Evolutionary conservation across 2,797 vertebrate species (phyloP), one percentile per base, ranked within the genome.

Genomic region (Urocyon cinereoargenteus): DNA sequence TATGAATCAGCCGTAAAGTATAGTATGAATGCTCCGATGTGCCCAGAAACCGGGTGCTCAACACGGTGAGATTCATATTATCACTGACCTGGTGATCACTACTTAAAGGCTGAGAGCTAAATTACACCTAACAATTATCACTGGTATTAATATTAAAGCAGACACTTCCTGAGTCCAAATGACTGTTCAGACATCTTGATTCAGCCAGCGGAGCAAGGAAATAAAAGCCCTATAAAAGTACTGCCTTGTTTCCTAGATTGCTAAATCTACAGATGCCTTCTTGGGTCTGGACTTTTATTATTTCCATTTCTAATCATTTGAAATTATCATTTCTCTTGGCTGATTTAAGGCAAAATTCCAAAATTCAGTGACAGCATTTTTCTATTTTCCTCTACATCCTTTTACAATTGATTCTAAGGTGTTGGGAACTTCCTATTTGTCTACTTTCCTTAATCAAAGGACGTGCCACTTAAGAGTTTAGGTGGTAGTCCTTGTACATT

Each of bases 241-340:
- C 21, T 2, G 40, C 36, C 19, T 90, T 55, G 24, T 45, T 75
- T 83, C 68, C 75, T 90, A 91, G 5, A n/a, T 84, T 28, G 59
- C 26, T 77, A 82, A 28, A 82, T 12, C 26, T 81, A 82, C 3
- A 40, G 10, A 61, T 28, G 22, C 24, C 28, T 95, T 62, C 62
- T 66, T 79, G 53, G 28, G 34, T 26, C 62, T 79, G 13, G 51
- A 45, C 12, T 86, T 96, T 90, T 59, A 78, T 31, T 53, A 87
- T 94, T 86, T 90, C 49, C 28, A 72, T 64, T 79, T 68, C 45
- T 87, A 92, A 66, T 73, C 6, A 91, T 77, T 75, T 97, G 81
- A 96, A 91, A 96, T 83, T 87, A 77, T 36, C n/a, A 55, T 31
- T 94, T 96, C 57, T 94, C 57, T 97, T 96, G 51, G 4, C 75